Conservation (phyloP, 2,113 vertebrate genomes). For the Menidia beryllina region DNA sequence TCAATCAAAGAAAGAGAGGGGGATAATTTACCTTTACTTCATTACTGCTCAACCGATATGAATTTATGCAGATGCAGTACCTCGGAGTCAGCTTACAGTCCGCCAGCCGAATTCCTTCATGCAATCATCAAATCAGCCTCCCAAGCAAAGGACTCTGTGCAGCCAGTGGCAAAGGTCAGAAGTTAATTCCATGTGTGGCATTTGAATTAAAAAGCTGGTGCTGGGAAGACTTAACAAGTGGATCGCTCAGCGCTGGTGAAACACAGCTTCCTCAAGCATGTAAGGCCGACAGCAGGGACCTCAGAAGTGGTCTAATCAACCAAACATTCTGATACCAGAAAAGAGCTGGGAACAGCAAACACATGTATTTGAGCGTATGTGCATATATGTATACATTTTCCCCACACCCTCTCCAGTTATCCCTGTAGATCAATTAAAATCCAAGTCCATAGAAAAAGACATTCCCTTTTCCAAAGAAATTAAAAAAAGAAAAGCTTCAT, state of each 20-base stretch:
- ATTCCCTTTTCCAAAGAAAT: too few species aligned
- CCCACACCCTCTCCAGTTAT: too few species aligned
- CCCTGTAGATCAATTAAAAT: too few species aligned
- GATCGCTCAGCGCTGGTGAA: neutral
- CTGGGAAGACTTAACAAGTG: neutral
- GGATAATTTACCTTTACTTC: slow-evolving; percentile 8
- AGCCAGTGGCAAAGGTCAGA: neutral
- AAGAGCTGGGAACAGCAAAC: neutral
- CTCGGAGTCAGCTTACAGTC: neutral
- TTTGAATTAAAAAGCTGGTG: neutral
- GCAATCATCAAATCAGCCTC: neutral
- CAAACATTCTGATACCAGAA: too few species aligned
- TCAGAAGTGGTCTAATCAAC: too few species aligned
- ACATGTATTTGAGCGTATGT: too few species aligned
- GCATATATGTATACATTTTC: too few species aligned
- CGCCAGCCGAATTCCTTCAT: neutral
- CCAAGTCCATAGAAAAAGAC: neutral
- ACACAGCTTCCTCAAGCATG: neutral
- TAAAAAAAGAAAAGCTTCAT: too few species aligned
- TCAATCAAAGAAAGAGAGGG: neutral
- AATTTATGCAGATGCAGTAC: neutral
- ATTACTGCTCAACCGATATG: neutral
- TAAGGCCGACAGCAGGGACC: too few species aligned
- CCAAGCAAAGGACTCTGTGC: neutral
- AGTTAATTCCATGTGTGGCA: neutral